phyloP scores from a whole-genome alignment of 2,797 vertebrate species.

The Oceanodroma leucorhoa region DNA sequence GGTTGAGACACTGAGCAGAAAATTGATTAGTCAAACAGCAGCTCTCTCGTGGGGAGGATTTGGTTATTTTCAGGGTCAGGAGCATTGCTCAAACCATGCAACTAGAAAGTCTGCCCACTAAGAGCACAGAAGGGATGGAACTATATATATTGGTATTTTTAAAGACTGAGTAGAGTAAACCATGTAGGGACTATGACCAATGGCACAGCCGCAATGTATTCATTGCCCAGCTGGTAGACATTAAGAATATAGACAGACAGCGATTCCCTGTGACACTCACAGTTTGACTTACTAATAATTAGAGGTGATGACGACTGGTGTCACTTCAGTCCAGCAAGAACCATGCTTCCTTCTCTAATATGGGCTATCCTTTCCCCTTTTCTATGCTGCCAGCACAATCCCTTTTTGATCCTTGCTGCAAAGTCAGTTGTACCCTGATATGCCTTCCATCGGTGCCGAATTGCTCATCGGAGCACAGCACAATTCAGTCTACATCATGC shows the following conservation, averaged over 20 bases:
- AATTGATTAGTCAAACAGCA: background rate
- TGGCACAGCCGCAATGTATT: background rate
- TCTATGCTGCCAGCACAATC: background rate
- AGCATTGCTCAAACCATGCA: background rate
- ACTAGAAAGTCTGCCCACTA: background rate
- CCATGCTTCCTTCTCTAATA: background rate
- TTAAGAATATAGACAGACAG: background rate
- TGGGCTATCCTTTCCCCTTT: background rate
- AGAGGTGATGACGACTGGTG: background rate
- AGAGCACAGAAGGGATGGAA: background rate
- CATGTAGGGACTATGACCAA: background rate
- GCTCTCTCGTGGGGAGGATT: background rate
- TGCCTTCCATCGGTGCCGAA: background rate
- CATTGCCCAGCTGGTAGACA: background rate
- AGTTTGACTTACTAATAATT: background rate
- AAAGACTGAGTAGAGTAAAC: background rate
- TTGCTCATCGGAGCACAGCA: background rate
- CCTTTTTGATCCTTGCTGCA: background rate
- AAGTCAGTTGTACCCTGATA: background rate
- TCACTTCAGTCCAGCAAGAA: background rate
- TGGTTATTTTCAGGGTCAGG: background rate
- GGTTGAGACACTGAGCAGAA: background rate
- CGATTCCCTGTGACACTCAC: background rate
- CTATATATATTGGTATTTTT: background rate
- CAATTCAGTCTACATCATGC: accelerated